Base-by-base conservation (phyloP, 1,140 invertebrate genomes). In the Zaprionus taronus region DNA sequence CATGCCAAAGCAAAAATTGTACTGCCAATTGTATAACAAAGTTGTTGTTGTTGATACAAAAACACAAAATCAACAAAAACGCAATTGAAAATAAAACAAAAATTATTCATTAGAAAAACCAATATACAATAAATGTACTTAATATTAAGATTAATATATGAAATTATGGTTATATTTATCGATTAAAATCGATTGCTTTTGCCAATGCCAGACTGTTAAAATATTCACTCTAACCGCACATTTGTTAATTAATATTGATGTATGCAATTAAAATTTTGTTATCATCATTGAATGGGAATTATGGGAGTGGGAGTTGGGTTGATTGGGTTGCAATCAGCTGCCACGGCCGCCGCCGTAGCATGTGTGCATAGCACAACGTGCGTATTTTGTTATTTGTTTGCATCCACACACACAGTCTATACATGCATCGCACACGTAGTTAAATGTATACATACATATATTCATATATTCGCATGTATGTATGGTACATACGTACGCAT, bases 121-220 rank as follows among this genome's bases (percentile, higher is more conserved):
- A 72, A 76, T 76, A 66, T 65, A 61, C 34, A 79, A 68, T 79
- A 69, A 78, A 81, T 75, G 79, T 77, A 84, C 65, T 72, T 47
- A 26, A 81, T 85, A 82, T 71, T 72, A 67, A n/a, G 60, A 76
- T 86, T 81, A 81, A 70, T 66, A 70, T 66, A 53, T 57, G 49
- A 76, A 67, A 78, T 78, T 74, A 79, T 72, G 53, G 62, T 41
- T 57, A 17, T 63, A 64, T 67, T 82, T 87, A 85, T 86, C 83
- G 80, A 86, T 87, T 87, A 55, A 62, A 71, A 67, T 86, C 72
- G 83, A 85, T 85, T 87, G 70, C 75, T 72, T 71, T 57, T 75
- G 75, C 70, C 62, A 84, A 79, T 57, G 49, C 77, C 77, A 83
- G 69, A 81, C 73, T 72, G 57, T 24, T 58, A 57, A 31, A 11